Evolutionary conservation across 2,888 invertebrate species (phyloP), one percentile per base, ranked within the genome.

Genomic region (Patella ulyssiponensis): DNA sequence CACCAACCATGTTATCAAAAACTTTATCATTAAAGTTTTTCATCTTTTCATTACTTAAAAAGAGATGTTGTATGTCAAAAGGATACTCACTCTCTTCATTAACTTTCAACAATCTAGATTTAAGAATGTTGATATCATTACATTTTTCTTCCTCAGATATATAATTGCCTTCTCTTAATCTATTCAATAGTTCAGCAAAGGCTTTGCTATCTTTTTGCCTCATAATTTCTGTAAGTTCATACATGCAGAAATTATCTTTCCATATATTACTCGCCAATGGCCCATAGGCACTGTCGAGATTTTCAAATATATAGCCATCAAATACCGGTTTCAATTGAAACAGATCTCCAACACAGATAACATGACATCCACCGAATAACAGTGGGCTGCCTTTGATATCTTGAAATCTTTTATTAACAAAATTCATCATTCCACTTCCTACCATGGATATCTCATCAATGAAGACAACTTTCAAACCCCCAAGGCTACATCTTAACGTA

Each of bases 391-490:
- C 71, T 73, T 77, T 79, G 5, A 83, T n/a, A 64, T 82, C 79
- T 53, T 72, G 51, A 15, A 82, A 56, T 56, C 82, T 69, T 20
- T 77, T 73, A 69, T n/a, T n/a, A 27, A 83, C 58, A 73, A 53
- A 75, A 71, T 78, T 74, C 7, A 82, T 73, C 79, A 81, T 79
- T 17, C 44, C 52, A n/a, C n/a, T 51, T 9, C 83, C 82, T 54
- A 82, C 82, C 82, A 82, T 83, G 7, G 81, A 82, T 27, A 84
- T 77, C 76, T 84, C 82, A 80, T 84, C 82, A 20, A 81, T 80
- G 15, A 83, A 70, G 23, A 82, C 56, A 71, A 79, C 71, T 69
- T 76, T 71, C 5, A 83, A 15, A 56, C 77, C 54, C 15, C 70
- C 53, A 70, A 74, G 58, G 69, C 69, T 15, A 23, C n/a, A 64